Base-by-base conservation (phyloP, 2,797 vertebrate species). In the Prunella strophiata region DNA sequence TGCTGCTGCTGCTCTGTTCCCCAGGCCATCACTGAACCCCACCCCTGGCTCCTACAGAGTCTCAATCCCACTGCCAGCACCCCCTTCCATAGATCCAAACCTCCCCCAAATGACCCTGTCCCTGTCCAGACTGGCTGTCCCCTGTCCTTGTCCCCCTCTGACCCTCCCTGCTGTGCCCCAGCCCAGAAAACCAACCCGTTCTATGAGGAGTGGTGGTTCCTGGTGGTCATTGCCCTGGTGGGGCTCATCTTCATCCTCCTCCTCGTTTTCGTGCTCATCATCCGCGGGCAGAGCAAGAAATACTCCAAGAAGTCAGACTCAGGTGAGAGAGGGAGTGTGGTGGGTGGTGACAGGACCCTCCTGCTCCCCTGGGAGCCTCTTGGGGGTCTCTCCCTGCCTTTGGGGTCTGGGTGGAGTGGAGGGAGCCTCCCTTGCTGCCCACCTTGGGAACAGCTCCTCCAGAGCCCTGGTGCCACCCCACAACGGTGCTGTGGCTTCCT, bases 121-220 rank as follows among this genome's bases (percentile, higher is more conserved):
- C 36, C 36, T 36, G 36, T 36, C 36, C 36, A 36, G 36, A 36
- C 36, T 36, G 36, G 36, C 9, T 72, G 16, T 45, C 67, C 30
- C 43, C 45, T 2, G 3, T 13, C 6, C 57, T 25, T 23, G n/a
- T 57, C n/a, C 54, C 32, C 0, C 29, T 72, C 54, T 91, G 61
- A 93, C 29, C 73, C 48, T 57, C 63, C 48, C 54, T 80, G 61
- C 78, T 61, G 3, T 65, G 55, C 87, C 97, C 40, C 97, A 99
- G 99, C 99, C 91, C 99, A 99, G 97, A 99, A 99, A 98, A 98
- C 99, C 97, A 98, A 98, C 61, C 99, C 99, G 0, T 99, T 99
- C 98, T 99, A 99, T 0, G 99, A 99, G 97, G 99, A 99, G 97
- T 99, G 99, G 99, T 99, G 99, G 99, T 99, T 99, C 98, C 97